phyloP scores from a whole-genome alignment of 2,113 vertebrate species.

The Rana temporaria region DNA sequence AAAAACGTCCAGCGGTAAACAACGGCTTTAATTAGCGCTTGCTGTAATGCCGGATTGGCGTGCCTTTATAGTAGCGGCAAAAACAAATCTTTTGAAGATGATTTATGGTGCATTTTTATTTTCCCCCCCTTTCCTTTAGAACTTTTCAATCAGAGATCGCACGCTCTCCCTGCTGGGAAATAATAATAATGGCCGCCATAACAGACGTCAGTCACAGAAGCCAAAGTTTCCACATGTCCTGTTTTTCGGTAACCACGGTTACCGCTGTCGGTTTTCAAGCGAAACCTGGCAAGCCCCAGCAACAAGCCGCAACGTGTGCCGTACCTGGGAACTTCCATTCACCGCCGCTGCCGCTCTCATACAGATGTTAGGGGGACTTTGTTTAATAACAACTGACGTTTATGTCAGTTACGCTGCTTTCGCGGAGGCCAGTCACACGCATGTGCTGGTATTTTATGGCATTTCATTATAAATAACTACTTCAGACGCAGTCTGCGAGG shows the following conservation, averaged over 20 bases:
- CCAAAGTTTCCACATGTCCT: constrained; percentile 21
- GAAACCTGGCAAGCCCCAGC: constrained; percentile 35
- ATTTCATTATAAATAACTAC: background rate
- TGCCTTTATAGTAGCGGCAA: no score
- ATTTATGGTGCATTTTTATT: background rate
- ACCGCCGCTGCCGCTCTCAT: background rate
- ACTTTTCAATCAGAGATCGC: background rate
- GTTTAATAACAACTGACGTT: background rate
- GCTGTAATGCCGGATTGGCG: no score
- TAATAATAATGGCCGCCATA: background rate
- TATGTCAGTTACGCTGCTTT: background rate
- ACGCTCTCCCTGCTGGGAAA: background rate
- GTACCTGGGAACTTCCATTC: constrained; percentile 12
- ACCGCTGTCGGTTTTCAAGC: constrained; percentile 25
- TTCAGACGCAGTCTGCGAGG: background rate
- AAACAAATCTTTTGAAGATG: no score
- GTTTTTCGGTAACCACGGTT: background rate
- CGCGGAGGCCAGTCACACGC: no score
- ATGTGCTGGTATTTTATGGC: background rate
- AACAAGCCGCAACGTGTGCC: constrained; percentile 16
- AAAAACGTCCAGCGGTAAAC: no score
- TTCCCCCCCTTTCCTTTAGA: background rate
- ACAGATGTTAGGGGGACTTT: no score
- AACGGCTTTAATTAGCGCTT: no score
- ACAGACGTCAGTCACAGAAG: background rate